phyloP scores from a whole-genome alignment of 2,888 invertebrate genomes.

The Patella pellucida region DNA sequence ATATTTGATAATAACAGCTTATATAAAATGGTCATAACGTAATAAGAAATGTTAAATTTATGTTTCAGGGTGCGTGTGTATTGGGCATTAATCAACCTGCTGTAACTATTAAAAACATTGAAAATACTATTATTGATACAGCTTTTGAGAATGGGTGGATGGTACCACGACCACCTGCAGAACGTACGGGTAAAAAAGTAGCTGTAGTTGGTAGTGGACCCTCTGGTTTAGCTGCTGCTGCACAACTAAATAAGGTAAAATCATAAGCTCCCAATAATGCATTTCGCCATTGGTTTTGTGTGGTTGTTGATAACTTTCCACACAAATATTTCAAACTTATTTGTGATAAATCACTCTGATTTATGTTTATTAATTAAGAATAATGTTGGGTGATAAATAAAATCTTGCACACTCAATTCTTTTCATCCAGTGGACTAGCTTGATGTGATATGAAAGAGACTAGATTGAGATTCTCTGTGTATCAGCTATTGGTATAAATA shows the following conservation, averaged over 20 bases:
- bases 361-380: not conserved
- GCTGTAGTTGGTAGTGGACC: constrained; percentile 93
- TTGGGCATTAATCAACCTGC: constrained; percentile 94
- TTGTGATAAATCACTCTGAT: too few relatives aligned
- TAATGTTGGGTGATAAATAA: not conserved
- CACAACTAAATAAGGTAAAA: constrained; percentile 88
- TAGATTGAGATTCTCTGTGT: too few relatives aligned
- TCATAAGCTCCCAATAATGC: not conserved
- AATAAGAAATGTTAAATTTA: not conserved
- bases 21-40: too few relatives aligned
- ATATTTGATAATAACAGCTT: too few relatives aligned
- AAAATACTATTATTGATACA: constrained; percentile 98
- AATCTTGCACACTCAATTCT: not conserved
- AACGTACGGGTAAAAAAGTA: constrained; percentile 84
- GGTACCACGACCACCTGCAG: constrained; percentile 82
- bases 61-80: constrained; percentile 87
- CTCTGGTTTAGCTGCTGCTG: constrained; percentile 93
- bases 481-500: not conserved
- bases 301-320: too few relatives aligned
- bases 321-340: too few relatives aligned
- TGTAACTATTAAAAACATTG: constrained; percentile 99
- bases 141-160: constrained; percentile 98
- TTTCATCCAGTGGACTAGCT: not conserved
- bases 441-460: too few relatives aligned
- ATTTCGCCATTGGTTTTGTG: too few relatives aligned